Base-by-base conservation (phyloP, 2,113 vertebrate genomes). In the Micromys minutus region DNA sequence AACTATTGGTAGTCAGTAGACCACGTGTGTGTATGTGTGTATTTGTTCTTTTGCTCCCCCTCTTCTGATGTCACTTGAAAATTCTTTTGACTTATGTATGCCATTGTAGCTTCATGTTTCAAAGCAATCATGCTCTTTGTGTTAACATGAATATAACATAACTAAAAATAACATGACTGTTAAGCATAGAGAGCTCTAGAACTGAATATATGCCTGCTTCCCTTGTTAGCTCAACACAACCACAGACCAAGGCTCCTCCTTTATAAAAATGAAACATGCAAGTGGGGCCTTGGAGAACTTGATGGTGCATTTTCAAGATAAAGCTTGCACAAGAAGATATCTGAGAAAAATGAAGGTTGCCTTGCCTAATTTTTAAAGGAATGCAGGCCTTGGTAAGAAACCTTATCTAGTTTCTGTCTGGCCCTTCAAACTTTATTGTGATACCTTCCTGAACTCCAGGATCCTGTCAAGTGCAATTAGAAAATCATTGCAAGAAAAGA, bases 301-400 rank as follows among this genome's bases (percentile, higher is more conserved):
- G n/a, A 6, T 21, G n/a, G 34, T n/a, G 36, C 34, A 91, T 42
- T 92, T 3, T 90, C 11, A 47, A 81, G 71, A 65, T 65, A 93
- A 93, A 89, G 8, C 24, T 85, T 90, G 11, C 17, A 24, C 36
- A 69, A 87, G 3, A 75, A 7, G 0, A 8, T 57, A 22, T 45
- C 15, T 13, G n/a, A 95, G 87, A 94, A 83, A 89, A 59, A 74
- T 52, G 63, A 86, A 92, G 83, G 2, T n/a, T 69, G 29, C 75
- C 11, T 75, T 74, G 79, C 86, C 83, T 77, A 72, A 87, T 59
- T 71, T 69, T 87, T 83, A 81, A 79, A 2, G 1, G 9, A 65
- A 22, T 1, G 63, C 6, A 91, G 1, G 21, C 42, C 24, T 79
- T 45, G 39, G 3, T 69, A 94, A 81, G 39, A 88, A 79, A 0